These are phyloP conservation scores for Drosophila pruinosa DNA, from an alignment of 1,140 invertebrate genomes.

Conservation along the genomic window DNA sequence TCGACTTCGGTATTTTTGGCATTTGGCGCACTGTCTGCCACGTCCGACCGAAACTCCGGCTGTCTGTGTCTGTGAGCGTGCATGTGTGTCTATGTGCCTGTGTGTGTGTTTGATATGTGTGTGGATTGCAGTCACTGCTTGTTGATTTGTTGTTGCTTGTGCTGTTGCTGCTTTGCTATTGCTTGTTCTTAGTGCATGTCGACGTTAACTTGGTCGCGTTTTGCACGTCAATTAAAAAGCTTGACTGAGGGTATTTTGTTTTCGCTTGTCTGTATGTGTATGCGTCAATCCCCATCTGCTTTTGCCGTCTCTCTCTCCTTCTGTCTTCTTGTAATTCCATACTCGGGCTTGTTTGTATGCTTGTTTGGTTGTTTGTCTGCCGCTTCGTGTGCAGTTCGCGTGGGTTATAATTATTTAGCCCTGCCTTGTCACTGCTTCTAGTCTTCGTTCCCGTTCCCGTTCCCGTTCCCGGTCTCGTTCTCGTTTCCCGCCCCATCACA, in stretches of 20 bases:
- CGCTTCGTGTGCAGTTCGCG: constrained; percentile 69
- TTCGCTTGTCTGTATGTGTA: neutral
- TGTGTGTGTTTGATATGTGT: constrained; percentile 8
- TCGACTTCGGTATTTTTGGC: constrained; percentile 66
- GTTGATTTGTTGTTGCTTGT: constrained; percentile 67
- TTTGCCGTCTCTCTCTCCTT: neutral
- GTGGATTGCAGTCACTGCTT: constrained; percentile 41
- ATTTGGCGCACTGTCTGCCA: constrained; percentile 46
- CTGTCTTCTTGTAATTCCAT: constrained; percentile 43
- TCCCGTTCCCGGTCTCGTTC: neutral
- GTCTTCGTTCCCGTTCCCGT: neutral
- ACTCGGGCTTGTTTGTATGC: constrained; percentile 31
- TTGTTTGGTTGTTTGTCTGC: constrained; percentile 34
- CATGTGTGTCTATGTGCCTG: neutral
- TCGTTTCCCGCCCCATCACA: neutral
- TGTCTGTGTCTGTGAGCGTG: neutral
- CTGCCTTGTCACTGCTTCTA: constrained; percentile 65
- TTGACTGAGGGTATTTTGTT: constrained; percentile 28
- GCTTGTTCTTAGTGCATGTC: constrained; percentile 15
- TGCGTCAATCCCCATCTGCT: constrained; percentile 11
- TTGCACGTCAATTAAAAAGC: constrained; percentile 49
- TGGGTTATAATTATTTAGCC: constrained; percentile 78
- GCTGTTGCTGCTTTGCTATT: constrained; percentile 24
- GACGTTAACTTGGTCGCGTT: constrained; percentile 24
- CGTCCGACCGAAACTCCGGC: neutral